Base-by-base conservation (phyloP, 2,888 invertebrate species). In the Pachliopta kotzebuea region DNA sequence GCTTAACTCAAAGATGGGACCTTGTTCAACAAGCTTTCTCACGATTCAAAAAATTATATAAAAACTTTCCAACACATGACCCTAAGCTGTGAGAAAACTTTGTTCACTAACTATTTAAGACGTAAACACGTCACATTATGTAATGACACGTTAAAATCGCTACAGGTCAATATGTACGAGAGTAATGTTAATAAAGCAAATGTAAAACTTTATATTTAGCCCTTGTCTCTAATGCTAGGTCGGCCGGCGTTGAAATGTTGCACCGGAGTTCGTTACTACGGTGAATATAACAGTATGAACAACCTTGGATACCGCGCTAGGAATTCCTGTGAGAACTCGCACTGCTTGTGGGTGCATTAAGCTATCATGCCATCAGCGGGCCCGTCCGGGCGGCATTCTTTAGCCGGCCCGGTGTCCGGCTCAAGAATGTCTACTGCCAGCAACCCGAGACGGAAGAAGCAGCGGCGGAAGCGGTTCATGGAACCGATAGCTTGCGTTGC, bases 401-500 rank as follows among this genome's bases (percentile, higher is more conserved):
- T 69, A 76, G 76, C 80, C 76, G 81, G 83, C 80, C 85, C 81
- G 81, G 83, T 84, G 83, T 82, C 84, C 83, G 83, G 81, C 84
- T 79, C 75, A 81, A 85, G 88, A 89, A 89, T 89, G 85, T 82
- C 79, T 80, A 77, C 82, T 85, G 79, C 82, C 79, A 87, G 88
- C 87, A 89, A 90, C 86, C 84, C 90, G 90, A 90, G 88, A 90
- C 90, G 90, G 90, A 90, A 90, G 88, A 84, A 88, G 85, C 81
- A 75, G 76, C 87, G 84, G 85, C 90, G 90, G 90, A 90, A 91
- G 90, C 90, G 86, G 89, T 90, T 87, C 89, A 88, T 86, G 81
- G 83, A 88, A 88, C 80, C 76, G 72, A 72, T 71, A 64, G 29
- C 42, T 21, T 49, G 26, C 59, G 61, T 68, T 69, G 70, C 62